Evolutionary conservation across 2,113 vertebrate species (phyloP).

Genomic region (Scytalopus superciliaris): DNA sequence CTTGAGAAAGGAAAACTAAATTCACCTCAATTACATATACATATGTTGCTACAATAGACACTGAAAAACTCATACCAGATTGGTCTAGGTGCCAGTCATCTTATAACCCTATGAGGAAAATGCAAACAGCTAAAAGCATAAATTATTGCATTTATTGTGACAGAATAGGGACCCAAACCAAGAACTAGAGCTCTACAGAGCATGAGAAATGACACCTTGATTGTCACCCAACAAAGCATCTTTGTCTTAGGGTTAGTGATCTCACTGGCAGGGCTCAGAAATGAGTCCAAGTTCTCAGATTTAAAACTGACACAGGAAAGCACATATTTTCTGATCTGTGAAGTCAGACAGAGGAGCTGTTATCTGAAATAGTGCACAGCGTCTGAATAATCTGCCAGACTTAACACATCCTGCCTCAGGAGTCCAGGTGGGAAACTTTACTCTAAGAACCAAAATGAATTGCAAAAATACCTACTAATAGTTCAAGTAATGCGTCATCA

Average conservation of each 20-base stretch:
- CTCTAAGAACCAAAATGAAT: slow-evolving; percentile 41
- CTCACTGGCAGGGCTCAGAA: slow-evolving; percentile 5
- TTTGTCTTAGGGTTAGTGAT: not conserved
- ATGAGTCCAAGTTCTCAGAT: not conserved
- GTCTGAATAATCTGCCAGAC: slow-evolving; percentile 48
- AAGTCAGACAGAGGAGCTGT: slow-evolving; percentile 39
- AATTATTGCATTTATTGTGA: not conserved
- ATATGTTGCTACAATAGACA: not conserved
- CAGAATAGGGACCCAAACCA: not conserved
- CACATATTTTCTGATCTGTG: not conserved
- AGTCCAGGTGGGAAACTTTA: slow-evolving; percentile 64
- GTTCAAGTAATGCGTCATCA: not conserved
- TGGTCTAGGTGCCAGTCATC: not conserved
- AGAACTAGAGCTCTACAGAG: not conserved
- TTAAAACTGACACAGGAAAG: not conserved
- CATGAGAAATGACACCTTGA: not conserved
- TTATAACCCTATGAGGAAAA: not conserved
- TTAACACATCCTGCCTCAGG: slow-evolving; percentile 54
- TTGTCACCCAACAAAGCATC: not conserved
- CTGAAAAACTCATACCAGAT: not conserved
- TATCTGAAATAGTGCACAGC: slow-evolving; percentile 51
- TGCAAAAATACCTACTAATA: slow-evolving; percentile 37
- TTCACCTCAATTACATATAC: not conserved
- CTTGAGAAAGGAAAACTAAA: not conserved
- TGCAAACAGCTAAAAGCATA: not conserved